Conservation (phyloP, 2,797 vertebrate genomes). For the Cuniculus paca region DNA sequence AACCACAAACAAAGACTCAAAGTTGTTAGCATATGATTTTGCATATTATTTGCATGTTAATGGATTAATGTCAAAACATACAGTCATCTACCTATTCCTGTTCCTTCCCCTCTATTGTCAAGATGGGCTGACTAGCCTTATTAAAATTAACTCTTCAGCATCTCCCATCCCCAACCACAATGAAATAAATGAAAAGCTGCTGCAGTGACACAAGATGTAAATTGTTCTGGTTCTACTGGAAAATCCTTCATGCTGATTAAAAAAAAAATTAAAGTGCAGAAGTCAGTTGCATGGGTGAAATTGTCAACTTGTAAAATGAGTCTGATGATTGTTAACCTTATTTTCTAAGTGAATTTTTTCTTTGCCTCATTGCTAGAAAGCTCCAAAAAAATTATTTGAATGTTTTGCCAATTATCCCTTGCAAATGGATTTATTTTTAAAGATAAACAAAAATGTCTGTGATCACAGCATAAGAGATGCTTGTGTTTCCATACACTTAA, state of each 20-base stretch:
- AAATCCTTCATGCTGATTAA: not conserved
- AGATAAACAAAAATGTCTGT: constrained; percentile 10
- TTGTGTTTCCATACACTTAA: constrained; percentile 28
- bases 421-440: constrained; percentile 64
- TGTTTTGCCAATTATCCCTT: constrained; percentile 29
- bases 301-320: constrained; percentile 16
- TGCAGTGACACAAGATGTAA: constrained; percentile 27
- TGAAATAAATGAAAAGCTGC: constrained; percentile 62
- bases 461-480: not conserved
- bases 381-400: constrained; percentile 29
- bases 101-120: constrained; percentile 75
- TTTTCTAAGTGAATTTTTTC: constrained; percentile 29
- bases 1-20: constrained; percentile 75
- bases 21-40: constrained; percentile 82
- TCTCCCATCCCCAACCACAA: constrained; percentile 46
- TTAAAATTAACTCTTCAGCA: constrained; percentile 77
- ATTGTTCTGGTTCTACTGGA: constrained; percentile 41
- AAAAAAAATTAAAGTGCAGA: constrained; percentile 22
- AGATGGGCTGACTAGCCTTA: constrained; percentile 75
- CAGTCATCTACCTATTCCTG: constrained; percentile 79
- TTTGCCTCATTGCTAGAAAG: constrained; percentile 33
- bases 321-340: constrained; percentile 29
- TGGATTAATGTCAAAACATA: constrained; percentile 80
- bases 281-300: constrained; percentile 43
- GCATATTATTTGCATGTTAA: constrained; percentile 85